A percentile compares a stretch with the other conserved stretches of the same genome.
Conservation (phyloP, 1,140 invertebrate species). For the Caenorhabditis brenneri region DNA sequence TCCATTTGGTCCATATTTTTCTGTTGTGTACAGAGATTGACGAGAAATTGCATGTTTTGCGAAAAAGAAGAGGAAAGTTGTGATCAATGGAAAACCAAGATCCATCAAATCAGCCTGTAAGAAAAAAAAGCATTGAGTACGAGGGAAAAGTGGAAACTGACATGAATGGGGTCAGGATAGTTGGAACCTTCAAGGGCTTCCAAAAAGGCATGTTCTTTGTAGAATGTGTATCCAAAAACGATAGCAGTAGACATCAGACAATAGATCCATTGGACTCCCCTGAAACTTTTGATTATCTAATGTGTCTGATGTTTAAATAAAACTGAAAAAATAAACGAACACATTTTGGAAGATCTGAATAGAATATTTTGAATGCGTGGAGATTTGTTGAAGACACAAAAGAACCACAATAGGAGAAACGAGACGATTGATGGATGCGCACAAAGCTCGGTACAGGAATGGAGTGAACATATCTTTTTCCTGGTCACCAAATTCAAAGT, state of each 20-base stretch:
- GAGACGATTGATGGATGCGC: background rate
- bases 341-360: background rate
- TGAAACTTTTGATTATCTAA: too few species aligned
- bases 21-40: background rate
- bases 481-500: background rate
- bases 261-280: background rate
- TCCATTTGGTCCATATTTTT: constrained; percentile 13
- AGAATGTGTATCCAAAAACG: background rate
- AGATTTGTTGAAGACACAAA: background rate
- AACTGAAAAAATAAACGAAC: background rate
- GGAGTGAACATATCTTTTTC: background rate
- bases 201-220: background rate
- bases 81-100: background rate
- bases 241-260: background rate
- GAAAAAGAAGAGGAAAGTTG: background rate
- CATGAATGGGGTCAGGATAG: background rate
- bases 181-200: too few species aligned
- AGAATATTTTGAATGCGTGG: background rate
- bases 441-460: background rate
- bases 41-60: background rate
- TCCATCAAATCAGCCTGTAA: background rate
- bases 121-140: too few species aligned
- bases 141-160: too few species aligned
- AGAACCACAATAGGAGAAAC: background rate
- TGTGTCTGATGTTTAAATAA: background rate